These are phyloP conservation scores for Poecilia gillii DNA, from an alignment of 2,797 vertebrate genomes.

Conservation along the genomic window DNA sequence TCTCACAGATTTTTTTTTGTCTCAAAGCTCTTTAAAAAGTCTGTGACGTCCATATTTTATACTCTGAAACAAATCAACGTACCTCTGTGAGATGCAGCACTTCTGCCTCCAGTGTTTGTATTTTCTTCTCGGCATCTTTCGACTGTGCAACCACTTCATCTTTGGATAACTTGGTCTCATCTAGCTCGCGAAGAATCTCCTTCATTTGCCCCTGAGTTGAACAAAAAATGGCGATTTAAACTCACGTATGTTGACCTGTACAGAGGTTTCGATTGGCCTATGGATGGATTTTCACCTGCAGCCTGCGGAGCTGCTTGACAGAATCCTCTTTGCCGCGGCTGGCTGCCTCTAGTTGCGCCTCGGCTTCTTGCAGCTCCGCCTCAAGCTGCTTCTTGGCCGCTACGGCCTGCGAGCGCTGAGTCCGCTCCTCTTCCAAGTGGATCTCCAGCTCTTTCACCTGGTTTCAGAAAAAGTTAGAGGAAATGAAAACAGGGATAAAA, in stretches of 20 bases:
- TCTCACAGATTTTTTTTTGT: neutral
- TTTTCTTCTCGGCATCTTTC: slow-evolving; percentile 89
- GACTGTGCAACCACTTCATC: slow-evolving; percentile 86
- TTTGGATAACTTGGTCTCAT: slow-evolving; percentile 84
- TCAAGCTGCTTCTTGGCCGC: slow-evolving; percentile 89
- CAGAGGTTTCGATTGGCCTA: fast-evolving
- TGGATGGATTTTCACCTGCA: slow-evolving; percentile 78
- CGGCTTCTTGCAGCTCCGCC: slow-evolving; percentile 87
- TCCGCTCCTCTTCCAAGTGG: slow-evolving; percentile 89
- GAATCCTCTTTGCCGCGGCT: slow-evolving; percentile 88
- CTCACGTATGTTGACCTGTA: neutral
- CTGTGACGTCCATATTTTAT: neutral
- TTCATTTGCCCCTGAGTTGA: slow-evolving; percentile 87
- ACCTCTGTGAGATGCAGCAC: slow-evolving; percentile 90
- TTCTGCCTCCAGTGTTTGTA: slow-evolving; percentile 90
- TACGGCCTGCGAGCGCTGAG: slow-evolving; percentile 85
- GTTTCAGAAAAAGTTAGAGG: neutral
- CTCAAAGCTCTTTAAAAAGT: neutral
- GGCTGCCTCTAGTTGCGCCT: slow-evolving; percentile 81
- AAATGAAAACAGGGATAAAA: neutral
- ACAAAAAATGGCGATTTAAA: slow-evolving; percentile 1
- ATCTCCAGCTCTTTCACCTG: slow-evolving; percentile 89
- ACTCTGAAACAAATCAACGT: slow-evolving; percentile 17
- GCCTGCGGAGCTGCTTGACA: slow-evolving; percentile 84
- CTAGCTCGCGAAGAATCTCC: slow-evolving; percentile 88